These are phyloP conservation scores for Butorides virescens DNA, from an alignment of 2,113 vertebrate genomes.

Conservation along the genomic window DNA sequence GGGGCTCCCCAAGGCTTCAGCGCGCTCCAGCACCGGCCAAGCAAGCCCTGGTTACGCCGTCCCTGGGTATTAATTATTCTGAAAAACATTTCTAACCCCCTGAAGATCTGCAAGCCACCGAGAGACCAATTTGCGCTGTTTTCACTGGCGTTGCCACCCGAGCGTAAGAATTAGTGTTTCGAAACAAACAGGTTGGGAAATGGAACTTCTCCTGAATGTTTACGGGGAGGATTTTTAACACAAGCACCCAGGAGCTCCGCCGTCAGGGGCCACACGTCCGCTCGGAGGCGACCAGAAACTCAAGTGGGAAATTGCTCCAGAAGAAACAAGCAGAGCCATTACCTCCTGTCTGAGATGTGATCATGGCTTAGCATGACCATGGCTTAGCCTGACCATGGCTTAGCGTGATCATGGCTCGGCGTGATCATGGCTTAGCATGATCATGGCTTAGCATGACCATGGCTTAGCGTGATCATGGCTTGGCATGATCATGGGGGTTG, in stretches of 20 bases:
- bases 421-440: no score
- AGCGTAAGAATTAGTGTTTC: neutral
- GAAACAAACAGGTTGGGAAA: neutral
- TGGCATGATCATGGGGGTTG: no score
- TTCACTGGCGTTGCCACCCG: neutral
- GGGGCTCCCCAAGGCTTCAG: neutral
- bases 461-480: no score
- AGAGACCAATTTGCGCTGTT: neutral
- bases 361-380: rapidly evolving
- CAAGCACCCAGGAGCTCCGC: neutral
- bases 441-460: no score
- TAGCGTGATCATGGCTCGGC: no score
- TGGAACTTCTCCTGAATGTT: neutral
- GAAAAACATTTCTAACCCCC: neutral
- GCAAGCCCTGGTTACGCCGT: neutral
- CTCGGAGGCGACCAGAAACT: neutral
- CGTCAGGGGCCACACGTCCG: rapidly evolving
- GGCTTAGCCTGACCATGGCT: rapidly evolving
- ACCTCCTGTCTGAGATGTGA: neutral
- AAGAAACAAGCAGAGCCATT: neutral
- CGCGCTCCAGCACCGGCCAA: neutral
- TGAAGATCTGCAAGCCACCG: neutral
- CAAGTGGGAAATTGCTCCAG: neutral
- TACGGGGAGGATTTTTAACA: neutral
- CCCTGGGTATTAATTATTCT: constrained; percentile 30